Evolutionary conservation across 1,140 invertebrate species (phyloP).

Genomic region (Cotesia chilonis): DNA sequence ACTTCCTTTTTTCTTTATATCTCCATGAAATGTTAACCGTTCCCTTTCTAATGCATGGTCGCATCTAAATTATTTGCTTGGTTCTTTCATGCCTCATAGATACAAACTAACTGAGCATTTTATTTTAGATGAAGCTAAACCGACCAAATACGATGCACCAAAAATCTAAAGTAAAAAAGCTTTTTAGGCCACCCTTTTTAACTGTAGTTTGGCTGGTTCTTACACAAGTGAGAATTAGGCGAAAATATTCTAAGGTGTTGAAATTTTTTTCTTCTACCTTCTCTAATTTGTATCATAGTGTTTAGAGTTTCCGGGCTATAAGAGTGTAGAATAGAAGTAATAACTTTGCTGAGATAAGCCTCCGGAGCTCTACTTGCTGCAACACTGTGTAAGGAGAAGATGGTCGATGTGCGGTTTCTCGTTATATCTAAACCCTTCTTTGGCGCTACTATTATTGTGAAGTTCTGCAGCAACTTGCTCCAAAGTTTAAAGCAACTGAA

Average conservation of each 20-base stretch:
- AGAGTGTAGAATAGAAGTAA: constrained; percentile 14
- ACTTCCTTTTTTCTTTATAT: no score
- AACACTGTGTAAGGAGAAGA: not conserved
- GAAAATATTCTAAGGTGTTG: constrained; percentile 12
- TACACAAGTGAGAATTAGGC: constrained; percentile 4
- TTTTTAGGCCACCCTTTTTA: constrained; percentile 25
- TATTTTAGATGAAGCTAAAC: no score
- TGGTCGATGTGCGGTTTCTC: constrained; percentile 19
- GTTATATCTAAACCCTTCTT: not conserved
- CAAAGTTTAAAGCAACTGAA: constrained; percentile 1
- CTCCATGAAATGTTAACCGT: no score
- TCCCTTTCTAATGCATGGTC: no score
- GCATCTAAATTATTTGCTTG: no score
- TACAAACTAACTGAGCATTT: no score
- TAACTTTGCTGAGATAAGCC: constrained; percentile 26
- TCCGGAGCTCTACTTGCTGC: constrained; percentile 13
- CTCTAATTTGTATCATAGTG: not conserved
- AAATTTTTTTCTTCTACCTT: constrained; percentile 10
- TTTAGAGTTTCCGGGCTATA: constrained; percentile 6
- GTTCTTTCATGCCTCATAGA: no score
- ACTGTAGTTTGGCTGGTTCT: not conserved
- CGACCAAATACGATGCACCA: not conserved
- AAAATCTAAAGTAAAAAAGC: constrained; percentile 9
- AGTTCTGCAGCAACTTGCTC: not conserved
- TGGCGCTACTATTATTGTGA: not conserved